Evolutionary conservation across 2,888 invertebrate genomes (phyloP).

Genomic region (Drosophila infuscata): DNA sequence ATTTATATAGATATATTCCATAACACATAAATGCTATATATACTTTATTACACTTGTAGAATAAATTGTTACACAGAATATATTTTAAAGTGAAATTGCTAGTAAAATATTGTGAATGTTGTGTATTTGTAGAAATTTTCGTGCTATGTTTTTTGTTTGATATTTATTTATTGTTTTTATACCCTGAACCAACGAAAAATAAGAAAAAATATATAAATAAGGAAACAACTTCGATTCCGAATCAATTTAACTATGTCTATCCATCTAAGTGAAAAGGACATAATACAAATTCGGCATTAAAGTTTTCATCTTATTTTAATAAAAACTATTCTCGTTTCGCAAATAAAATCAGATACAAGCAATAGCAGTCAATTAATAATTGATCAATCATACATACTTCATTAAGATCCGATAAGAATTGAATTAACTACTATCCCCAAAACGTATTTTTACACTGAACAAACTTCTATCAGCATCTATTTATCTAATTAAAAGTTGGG

Average conservation of each 20-base stretch:
- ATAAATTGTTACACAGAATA: constrained; percentile 5
- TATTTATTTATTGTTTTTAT: neutral
- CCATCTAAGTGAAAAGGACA: neutral
- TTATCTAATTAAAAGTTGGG: neutral
- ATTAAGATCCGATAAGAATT: neutral
- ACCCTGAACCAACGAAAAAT: neutral
- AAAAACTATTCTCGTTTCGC: too few species aligned
- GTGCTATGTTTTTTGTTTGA: constrained; percentile 5
- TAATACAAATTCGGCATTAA: neutral
- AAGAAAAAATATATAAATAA: neutral
- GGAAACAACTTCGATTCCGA: neutral
- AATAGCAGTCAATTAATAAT: neutral
- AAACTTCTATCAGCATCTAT: neutral
- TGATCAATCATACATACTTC: neutral
- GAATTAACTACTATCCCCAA: neutral
- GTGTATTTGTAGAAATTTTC: neutral
- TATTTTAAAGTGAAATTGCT: neutral
- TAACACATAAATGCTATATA: constrained; percentile 7
- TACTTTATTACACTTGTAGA: neutral
- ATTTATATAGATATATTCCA: neutral
- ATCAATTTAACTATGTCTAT: neutral
- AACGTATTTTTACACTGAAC: neutral
- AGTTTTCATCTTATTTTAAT: too few species aligned
- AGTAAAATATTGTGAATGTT: neutral
- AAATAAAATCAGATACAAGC: neutral